Evolutionary conservation across 2,113 vertebrate species (phyloP).

Genomic region (Anseranas semipalmata): DNA sequence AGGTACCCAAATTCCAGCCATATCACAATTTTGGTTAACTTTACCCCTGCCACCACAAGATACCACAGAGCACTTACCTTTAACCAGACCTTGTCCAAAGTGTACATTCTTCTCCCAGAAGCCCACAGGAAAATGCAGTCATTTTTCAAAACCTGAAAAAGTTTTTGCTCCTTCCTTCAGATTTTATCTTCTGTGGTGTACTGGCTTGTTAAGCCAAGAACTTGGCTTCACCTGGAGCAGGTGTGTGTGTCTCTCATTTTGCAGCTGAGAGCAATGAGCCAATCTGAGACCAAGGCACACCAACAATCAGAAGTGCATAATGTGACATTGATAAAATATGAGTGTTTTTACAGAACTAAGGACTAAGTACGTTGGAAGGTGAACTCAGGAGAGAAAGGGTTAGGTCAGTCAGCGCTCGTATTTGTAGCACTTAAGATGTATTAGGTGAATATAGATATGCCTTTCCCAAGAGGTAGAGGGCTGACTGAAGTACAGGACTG

Average conservation of each 20-base stretch:
- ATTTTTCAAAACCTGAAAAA: fast-evolving
- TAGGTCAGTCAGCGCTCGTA: too few relatives aligned
- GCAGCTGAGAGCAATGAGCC: background rate
- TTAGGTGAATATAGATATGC: background rate
- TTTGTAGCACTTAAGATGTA: background rate
- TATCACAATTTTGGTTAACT: background rate
- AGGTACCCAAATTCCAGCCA: background rate
- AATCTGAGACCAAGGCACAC: background rate
- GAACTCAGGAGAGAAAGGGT: background rate
- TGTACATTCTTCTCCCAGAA: fast-evolving
- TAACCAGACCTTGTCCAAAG: fast-evolving
- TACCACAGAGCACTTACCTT: fast-evolving
- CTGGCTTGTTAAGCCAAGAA: background rate
- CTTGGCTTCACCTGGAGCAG: background rate
- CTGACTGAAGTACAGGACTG: background rate
- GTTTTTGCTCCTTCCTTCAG: fast-evolving
- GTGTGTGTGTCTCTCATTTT: background rate
- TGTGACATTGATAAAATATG: background rate
- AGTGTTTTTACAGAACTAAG: background rate
- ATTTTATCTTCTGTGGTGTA: background rate
- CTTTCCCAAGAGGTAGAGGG: fast-evolving
- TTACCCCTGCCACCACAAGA: fast-evolving
- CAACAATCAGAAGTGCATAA: background rate
- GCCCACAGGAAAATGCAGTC: fast-evolving
- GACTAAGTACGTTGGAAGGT: background rate